Percentiles rank a stretch among this genome's conserved stretches.
phyloP scores from a whole-genome alignment of 2,113 vertebrate species.

The Eurypyga helias region DNA sequence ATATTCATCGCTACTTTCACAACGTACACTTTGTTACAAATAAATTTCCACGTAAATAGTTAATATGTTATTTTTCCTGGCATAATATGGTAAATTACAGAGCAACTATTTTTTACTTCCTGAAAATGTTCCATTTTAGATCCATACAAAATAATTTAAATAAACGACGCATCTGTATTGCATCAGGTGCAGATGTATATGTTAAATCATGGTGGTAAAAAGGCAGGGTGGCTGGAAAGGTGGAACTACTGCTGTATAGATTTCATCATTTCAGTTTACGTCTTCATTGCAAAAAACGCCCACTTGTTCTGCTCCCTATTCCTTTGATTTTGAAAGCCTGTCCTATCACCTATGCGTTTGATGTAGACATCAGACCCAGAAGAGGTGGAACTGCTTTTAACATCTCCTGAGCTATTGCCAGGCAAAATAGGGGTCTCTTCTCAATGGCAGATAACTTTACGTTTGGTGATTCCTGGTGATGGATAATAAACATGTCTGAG shows the following conservation, averaged over 20 bases:
- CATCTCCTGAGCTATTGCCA: constrained; percentile 23
- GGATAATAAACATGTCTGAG: constrained; percentile 15
- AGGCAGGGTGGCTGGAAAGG: constrained; percentile 13
- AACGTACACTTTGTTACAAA: not conserved
- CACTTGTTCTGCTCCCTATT: constrained; percentile 54
- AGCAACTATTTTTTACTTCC: not conserved
- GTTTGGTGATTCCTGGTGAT: constrained; percentile 1
- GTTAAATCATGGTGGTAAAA: not conserved
- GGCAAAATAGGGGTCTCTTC: not conserved
- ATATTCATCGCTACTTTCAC: constrained; percentile 22
- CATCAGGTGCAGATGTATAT: not conserved
- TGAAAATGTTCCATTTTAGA: not conserved
- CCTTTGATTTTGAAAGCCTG: constrained; percentile 65
- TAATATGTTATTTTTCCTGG: not conserved
- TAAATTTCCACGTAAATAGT: not conserved
- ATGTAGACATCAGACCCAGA: constrained; percentile 61
- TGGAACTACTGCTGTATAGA: constrained; percentile 1
- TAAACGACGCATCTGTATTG: not conserved
- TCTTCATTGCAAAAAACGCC: constrained; percentile 54
- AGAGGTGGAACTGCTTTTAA: constrained; percentile 42
- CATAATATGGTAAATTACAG: not conserved
- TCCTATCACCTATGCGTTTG: constrained; percentile 26
- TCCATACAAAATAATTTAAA: not conserved
- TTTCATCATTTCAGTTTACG: constrained; percentile 55
- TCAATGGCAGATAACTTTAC: not conserved